phyloP scores from a whole-genome alignment of 2,797 vertebrate genomes.

The Protosalanx chinensis region DNA sequence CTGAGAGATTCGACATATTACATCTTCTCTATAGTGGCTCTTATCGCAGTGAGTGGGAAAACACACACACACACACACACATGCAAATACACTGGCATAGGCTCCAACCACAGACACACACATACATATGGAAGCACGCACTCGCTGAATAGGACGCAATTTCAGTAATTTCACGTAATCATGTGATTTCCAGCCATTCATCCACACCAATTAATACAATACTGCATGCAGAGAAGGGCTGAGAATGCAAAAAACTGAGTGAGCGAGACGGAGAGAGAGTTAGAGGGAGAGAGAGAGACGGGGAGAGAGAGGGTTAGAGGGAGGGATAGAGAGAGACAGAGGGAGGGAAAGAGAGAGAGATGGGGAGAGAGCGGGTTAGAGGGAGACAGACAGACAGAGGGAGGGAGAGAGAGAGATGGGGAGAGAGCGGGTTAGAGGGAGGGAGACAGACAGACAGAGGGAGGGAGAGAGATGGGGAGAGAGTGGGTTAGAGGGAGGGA shows the following conservation, averaged over 20 bases:
- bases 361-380: not conserved
- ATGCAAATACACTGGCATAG: not conserved
- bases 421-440: slow-evolving; percentile 1
- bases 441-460: not conserved
- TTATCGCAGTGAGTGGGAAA: slow-evolving; percentile 80
- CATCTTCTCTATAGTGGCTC: slow-evolving; percentile 83
- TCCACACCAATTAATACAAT: not conserved
- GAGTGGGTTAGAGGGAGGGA: not conserved
- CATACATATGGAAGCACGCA: not conserved
- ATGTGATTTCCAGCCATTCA: not conserved
- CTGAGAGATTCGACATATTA: slow-evolving; percentile 89
- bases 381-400: not conserved
- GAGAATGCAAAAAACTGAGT: no score
- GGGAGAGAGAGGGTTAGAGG: no score
- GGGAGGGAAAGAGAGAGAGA: not conserved
- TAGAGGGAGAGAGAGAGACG: no score
- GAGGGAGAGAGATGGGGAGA: not conserved
- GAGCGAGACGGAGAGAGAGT: no score
- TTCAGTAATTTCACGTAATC: not conserved
- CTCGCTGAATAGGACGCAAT: not conserved
- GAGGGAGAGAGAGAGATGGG: not conserved
- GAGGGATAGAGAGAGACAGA: no score
- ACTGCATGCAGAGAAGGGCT: not conserved
- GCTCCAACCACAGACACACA: not conserved
- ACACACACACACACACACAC: no score